These are phyloP conservation scores for Drosophila macrothrix DNA, from an alignment of 2,888 invertebrate species.

Conservation along the genomic window DNA sequence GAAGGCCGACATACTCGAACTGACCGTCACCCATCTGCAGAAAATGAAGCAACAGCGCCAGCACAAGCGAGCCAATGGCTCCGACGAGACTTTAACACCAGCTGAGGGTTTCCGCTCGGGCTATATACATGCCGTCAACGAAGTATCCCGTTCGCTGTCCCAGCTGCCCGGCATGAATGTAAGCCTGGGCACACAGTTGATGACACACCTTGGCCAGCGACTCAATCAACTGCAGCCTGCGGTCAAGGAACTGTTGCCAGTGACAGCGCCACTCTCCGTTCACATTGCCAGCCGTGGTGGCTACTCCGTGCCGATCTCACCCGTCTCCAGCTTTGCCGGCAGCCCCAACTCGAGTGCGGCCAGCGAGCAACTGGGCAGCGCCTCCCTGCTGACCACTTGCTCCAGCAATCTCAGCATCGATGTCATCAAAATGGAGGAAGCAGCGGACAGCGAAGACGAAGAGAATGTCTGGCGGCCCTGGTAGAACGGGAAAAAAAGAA, in stretches of 20 bases:
- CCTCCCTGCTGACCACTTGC: conserved; percentile 76
- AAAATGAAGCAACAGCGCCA: conserved; percentile 89
- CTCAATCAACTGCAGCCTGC: conserved; percentile 87
- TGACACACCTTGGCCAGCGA: conserved; percentile 95
- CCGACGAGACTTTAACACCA: conserved; percentile 87
- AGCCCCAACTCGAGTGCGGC: conserved; percentile 82
- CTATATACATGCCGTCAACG: conserved; percentile 95
- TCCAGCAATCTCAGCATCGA: conserved; percentile 69
- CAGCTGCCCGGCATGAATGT: conserved; percentile 95
- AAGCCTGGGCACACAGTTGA: conserved; percentile 93
- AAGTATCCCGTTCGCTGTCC: conserved; percentile 94
- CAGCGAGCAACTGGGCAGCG: conserved; percentile 51
- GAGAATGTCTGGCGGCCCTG: conserved; percentile 84
- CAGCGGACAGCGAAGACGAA: conserved; percentile 67
- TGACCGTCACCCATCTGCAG: conserved; percentile 94
- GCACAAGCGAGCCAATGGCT: conserved; percentile 64
- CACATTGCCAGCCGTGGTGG: conserved; percentile 77
- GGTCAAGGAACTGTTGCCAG: conserved; percentile 73
- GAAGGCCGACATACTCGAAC: conserved; percentile 95
- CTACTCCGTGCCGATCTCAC: conserved; percentile 84
- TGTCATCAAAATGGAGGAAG: conserved; percentile 66
- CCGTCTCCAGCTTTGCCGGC: conserved; percentile 83
- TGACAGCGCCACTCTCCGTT: conserved; percentile 81
- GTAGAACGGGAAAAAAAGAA: conserved; percentile 50
- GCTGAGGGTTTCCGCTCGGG: conserved; percentile 95